A percentile compares a stretch with the other conserved stretches of the same genome.
Conservation (phyloP, 2,797 vertebrate genomes). For the Cirrhinus mrigala region DNA sequence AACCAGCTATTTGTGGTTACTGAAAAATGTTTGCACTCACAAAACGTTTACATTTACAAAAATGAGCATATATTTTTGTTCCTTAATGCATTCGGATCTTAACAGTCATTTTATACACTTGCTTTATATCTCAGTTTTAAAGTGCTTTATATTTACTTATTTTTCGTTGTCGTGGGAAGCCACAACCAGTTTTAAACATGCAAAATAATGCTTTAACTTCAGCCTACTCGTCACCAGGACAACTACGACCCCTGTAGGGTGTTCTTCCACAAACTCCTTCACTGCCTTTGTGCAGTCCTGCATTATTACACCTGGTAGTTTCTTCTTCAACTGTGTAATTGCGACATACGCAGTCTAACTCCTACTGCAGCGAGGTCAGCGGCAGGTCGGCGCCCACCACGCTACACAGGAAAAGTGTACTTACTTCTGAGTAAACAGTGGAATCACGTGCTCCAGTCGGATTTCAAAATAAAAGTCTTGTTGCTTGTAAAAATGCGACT, state of each 20-base stretch:
- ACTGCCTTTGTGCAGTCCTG: constrained; percentile 62
- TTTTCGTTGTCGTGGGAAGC: background rate
- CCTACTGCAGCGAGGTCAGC: background rate
- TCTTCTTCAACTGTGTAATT: background rate
- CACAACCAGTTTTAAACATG: background rate
- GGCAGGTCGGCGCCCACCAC: background rate
- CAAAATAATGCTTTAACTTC: background rate
- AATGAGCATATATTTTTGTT: background rate
- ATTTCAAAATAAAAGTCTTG: constrained; percentile 25
- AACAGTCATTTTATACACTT: no score
- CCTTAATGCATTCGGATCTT: background rate
- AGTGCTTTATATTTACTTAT: background rate
- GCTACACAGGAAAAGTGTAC: background rate
- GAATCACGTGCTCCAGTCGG: background rate
- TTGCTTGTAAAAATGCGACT: no score
- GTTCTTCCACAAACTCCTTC: constrained; percentile 60
- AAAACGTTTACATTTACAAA: background rate
- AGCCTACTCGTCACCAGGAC: constrained; percentile 69
- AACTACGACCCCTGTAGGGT: constrained; percentile 59
- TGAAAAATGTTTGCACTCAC: background rate
- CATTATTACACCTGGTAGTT: constrained; percentile 57
- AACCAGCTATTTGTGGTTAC: background rate
- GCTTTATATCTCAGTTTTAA: background rate
- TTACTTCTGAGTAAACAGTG: background rate
- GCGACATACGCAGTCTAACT: background rate